A percentile compares a stretch with the other conserved stretches of the same genome.
These are phyloP conservation scores for Halocaridina rubra DNA, from an alignment of 2,888 invertebrate species.

Conservation along the genomic window DNA sequence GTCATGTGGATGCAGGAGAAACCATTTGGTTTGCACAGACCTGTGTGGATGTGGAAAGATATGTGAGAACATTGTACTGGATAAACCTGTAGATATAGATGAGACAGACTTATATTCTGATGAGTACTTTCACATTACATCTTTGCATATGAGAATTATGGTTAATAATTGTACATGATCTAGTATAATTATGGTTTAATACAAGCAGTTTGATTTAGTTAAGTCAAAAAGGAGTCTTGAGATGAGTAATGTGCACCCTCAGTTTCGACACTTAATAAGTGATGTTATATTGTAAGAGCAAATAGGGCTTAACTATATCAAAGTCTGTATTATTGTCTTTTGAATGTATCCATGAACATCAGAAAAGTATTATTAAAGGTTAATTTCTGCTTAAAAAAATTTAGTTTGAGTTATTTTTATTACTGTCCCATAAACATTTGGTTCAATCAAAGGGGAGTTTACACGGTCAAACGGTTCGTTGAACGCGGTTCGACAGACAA, in stretches of 20 bases:
- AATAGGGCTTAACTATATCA: neutral
- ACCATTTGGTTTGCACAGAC: neutral
- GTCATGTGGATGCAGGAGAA: neutral
- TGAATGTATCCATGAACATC: neutral
- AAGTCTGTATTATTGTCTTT: neutral
- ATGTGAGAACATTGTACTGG: neutral
- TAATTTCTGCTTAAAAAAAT: neutral
- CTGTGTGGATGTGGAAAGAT: neutral
- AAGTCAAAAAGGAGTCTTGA: neutral
- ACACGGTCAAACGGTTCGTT: too few species aligned
- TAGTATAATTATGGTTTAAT: neutral
- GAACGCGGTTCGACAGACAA: too few species aligned
- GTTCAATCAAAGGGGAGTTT: too few species aligned
- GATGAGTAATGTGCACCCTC: neutral
- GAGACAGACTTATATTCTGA: neutral
- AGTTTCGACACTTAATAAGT: neutral
- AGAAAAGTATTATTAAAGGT: too few species aligned
- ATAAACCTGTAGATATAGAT: neutral
- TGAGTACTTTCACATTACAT: neutral
- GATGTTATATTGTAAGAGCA: neutral
- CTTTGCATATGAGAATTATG: neutral
- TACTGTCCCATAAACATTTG: neutral
- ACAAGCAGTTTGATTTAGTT: neutral
- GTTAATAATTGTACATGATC: neutral
- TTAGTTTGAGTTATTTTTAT: neutral